Evolutionary conservation across 2,888 invertebrate genomes (phyloP).

Genomic region (Tetragonula carbonaria): DNA sequence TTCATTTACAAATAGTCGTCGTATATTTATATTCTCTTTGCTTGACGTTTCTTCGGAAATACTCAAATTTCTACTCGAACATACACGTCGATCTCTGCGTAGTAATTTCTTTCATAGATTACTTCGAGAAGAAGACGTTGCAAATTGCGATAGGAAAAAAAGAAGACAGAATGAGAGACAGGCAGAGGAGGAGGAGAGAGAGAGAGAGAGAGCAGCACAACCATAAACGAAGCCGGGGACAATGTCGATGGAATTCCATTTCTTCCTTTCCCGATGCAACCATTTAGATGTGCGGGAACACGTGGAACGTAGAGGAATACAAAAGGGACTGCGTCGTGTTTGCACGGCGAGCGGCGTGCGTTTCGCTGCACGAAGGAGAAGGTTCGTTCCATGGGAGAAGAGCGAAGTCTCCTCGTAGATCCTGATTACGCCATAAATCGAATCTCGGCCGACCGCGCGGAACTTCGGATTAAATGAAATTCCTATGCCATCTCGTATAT

Average conservation of each 20-base stretch:
- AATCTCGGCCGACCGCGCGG: slow-evolving; percentile 80
- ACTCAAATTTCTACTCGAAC: slow-evolving; percentile 27
- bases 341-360: slow-evolving; percentile 35
- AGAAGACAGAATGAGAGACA: background rate
- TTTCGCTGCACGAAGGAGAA: slow-evolving; percentile 52
- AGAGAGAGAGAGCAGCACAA: slow-evolving; percentile 9
- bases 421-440: slow-evolving; percentile 82
- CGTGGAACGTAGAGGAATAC: slow-evolving; percentile 22
- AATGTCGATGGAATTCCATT: slow-evolving; percentile 58
- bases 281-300: slow-evolving; percentile 44
- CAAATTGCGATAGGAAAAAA: slow-evolving; percentile 22
- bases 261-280: slow-evolving; percentile 48
- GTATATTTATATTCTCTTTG: background rate
- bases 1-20: background rate
- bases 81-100: background rate
- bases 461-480: slow-evolving; percentile 81
- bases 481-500: slow-evolving; percentile 81
- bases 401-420: slow-evolving; percentile 51
- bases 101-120: slow-evolving; percentile 14
- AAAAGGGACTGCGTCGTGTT: slow-evolving; percentile 60
- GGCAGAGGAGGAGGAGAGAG: background rate
- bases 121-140: slow-evolving; percentile 40
- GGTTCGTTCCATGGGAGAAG: slow-evolving; percentile 42
- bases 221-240: slow-evolving; percentile 53
- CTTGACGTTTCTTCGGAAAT: background rate